Percentiles rank a stretch among this genome's conserved stretches.
Evolutionary conservation across 2,797 vertebrate genomes (phyloP).

Genomic region (Amazona finschi): DNA sequence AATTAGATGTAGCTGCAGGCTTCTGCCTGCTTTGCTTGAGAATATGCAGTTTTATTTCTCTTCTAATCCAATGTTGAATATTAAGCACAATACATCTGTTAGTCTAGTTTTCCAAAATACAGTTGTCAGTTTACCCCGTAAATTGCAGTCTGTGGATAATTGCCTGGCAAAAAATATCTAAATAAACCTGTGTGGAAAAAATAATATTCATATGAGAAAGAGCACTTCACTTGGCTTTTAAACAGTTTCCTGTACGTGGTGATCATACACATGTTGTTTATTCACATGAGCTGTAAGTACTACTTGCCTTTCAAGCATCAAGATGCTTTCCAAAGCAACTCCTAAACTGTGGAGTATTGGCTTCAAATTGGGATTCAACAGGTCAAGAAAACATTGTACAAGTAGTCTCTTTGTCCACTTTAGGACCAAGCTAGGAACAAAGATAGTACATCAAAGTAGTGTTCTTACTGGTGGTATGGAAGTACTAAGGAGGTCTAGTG

Average conservation of each 20-base stretch:
- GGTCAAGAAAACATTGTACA: neutral
- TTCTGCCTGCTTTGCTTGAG: neutral
- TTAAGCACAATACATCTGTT: neutral
- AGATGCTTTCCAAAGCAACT: neutral
- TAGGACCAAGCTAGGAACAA: neutral
- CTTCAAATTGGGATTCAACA: neutral
- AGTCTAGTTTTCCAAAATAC: neutral
- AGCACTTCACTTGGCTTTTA: neutral
- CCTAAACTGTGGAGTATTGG: neutral
- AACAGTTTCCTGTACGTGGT: neutral
- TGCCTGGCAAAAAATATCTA: neutral
- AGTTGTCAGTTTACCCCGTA: neutral
- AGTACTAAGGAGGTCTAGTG: neutral
- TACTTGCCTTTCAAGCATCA: neutral
- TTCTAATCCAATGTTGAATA: neutral
- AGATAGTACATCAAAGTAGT: neutral
- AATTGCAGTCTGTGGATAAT: neutral
- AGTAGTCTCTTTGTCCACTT: rapidly evolving
- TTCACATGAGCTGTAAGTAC: neutral
- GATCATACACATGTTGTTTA: neutral
- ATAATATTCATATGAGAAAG: neutral
- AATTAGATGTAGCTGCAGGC: neutral
- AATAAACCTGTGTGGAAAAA: neutral
- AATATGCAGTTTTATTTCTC: neutral
- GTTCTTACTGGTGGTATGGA: neutral